Conservation (phyloP, 2,888 invertebrate species). For the Xanthostigma xanthostigma region DNA sequence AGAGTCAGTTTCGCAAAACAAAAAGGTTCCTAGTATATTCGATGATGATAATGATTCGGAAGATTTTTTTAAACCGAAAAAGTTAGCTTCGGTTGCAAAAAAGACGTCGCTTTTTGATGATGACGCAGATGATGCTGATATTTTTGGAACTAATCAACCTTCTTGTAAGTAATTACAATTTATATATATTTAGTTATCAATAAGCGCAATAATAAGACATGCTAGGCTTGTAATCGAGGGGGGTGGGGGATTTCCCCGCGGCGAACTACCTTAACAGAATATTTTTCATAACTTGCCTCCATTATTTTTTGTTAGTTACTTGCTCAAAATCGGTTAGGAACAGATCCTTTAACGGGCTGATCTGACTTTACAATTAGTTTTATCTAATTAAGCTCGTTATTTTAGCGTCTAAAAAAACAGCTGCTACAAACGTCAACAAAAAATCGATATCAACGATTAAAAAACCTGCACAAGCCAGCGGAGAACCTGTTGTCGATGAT, state of each 20-base stretch:
- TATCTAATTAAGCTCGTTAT: not conserved
- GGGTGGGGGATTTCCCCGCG: no score
- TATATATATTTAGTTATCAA: not conserved
- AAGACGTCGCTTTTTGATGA: not conserved
- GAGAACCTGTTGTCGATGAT: constrained; percentile 1
- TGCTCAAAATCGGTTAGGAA: not conserved
- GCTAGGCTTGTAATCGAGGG: no score
- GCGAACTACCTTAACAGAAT: no score
- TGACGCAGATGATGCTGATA: constrained; percentile 6
- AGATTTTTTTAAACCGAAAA: constrained; percentile 16
- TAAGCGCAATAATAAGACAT: no score
- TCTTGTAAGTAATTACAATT: constrained; percentile 1
- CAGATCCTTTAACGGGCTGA: not conserved
- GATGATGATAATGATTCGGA: constrained; percentile 6
- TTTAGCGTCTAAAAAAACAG: not conserved
- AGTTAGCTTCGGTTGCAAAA: not conserved
- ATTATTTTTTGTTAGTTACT: no score
- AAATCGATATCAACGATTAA: not conserved
- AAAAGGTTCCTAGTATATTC: constrained; percentile 8
- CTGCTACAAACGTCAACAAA: not conserved
- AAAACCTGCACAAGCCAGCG: not conserved
- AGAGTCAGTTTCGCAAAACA: constrained; percentile 11
- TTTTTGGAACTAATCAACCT: constrained; percentile 1
- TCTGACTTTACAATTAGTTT: not conserved
- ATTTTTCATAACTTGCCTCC: no score